Evolutionary conservation across 2,113 vertebrate genomes (phyloP), one percentile per base, ranked within the genome.

Genomic region (Cichladusa arquata): DNA sequence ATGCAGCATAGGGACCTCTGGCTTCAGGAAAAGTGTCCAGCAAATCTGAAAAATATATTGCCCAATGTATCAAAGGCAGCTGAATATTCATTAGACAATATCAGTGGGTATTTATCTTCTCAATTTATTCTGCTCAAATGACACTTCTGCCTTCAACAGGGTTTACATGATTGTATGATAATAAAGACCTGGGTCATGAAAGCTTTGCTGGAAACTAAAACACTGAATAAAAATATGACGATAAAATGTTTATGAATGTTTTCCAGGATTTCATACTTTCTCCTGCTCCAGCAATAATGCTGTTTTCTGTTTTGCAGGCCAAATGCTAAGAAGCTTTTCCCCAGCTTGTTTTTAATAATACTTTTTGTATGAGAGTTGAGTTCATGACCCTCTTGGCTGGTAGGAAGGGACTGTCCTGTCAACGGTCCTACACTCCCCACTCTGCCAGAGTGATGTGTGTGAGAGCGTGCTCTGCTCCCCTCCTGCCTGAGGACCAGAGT

Each of bases 381-480:
- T 83, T 95, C 40, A 1, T 53, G 76, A 88, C 71, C 67, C 33
- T 83, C 38, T 88, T 70, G 82, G 57, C 29, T 83, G 48, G 29
- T 33, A 70, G 61, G 51, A 77, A 54, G 44, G 33, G 29, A 56
- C 34, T 5, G 8, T 25, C 20, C 38, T 69, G 58, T 83, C 45
- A 58, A 51, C 18, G 62, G 24, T 58, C 22, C 23, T 36, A 78
- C 60, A n/a, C 38, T 25, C 64, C 36, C 29, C 4, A 0, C 29
- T 54, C 50, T 71, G 38, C 20, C 67, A 38, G 15, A 65, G 17
- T 8, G 51, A 44, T 1, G 3, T 40, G 56, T 67, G 48, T 82
- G 58, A 80, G 58, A 92, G 3, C 0, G 0, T 40, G 24, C 7
- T 64, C 83, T 4, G 0, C 3, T 44, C n/a, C 7, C 20, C 19